These are phyloP conservation scores for Zelostemma sp. DNA, from an alignment of 1,140 invertebrate species.

Conservation along the genomic window DNA sequence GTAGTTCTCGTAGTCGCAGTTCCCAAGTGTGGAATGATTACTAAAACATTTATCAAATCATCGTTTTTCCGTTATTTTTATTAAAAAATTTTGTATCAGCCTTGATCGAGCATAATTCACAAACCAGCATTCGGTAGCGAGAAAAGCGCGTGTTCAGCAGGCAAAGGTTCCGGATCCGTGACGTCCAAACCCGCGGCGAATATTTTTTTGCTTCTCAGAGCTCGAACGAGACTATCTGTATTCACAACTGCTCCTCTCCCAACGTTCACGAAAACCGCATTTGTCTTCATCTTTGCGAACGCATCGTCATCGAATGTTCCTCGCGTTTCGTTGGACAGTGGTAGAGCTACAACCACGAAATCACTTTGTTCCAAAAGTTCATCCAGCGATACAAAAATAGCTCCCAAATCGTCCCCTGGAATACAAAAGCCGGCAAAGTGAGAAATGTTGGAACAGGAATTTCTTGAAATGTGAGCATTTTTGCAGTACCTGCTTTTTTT, in stretches of 20 bases:
- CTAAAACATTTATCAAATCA: slow-evolving; percentile 68
- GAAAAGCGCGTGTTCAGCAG: slow-evolving; percentile 80
- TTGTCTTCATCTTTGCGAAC: slow-evolving; percentile 85
- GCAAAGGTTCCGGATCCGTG: too few species aligned
- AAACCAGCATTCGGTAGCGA: slow-evolving; percentile 83
- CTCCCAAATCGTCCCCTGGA: slow-evolving; percentile 74
- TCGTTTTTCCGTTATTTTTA: too few species aligned
- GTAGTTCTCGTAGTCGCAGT: slow-evolving; percentile 85
- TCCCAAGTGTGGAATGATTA: slow-evolving; percentile 88
- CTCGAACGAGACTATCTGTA: slow-evolving; percentile 80
- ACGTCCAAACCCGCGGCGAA: too few species aligned
- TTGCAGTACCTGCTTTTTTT: slow-evolving; percentile 74
- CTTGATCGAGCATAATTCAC: too few species aligned
- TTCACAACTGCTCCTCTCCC: slow-evolving; percentile 81
- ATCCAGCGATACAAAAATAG: slow-evolving; percentile 80
- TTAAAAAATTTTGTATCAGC: too few species aligned
- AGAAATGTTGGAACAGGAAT: too few species aligned
- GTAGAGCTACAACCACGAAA: slow-evolving; percentile 79
- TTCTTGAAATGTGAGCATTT: too few species aligned
- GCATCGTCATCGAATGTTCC: slow-evolving; percentile 78
- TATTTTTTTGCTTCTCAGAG: slow-evolving; percentile 82
- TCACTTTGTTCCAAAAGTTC: slow-evolving; percentile 80
- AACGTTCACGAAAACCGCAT: slow-evolving; percentile 84
- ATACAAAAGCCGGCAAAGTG: too few species aligned
- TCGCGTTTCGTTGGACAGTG: slow-evolving; percentile 79